Percentiles rank a stretch among this genome's conserved stretches.
These are phyloP conservation scores for Eublepharis macularius DNA, from an alignment of 2,113 vertebrate species.

Conservation along the genomic window DNA sequence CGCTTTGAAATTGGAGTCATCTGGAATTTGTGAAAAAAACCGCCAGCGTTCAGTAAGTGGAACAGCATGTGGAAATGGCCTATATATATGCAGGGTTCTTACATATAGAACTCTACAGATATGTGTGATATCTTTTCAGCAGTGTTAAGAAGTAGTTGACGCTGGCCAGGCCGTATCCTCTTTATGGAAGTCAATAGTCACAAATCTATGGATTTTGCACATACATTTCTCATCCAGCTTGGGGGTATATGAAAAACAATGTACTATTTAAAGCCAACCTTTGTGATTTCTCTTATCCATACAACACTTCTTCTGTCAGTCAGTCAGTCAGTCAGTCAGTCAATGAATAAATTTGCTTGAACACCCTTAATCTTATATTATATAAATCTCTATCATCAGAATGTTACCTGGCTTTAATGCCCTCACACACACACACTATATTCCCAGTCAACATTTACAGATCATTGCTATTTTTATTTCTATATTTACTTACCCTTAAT, in stretches of 20 bases:
- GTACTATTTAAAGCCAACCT: slow-evolving; percentile 1
- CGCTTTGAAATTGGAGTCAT: too few species aligned
- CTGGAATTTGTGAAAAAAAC: too few species aligned
- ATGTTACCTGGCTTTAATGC: neutral
- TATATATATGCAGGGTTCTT: too few species aligned
- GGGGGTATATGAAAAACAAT: neutral
- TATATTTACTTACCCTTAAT: neutral
- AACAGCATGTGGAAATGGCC: too few species aligned
- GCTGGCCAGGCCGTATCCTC: too few species aligned
- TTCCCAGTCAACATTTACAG: neutral
- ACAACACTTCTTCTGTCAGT: slow-evolving; percentile 47
- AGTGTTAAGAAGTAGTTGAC: too few species aligned
- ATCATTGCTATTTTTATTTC: neutral
- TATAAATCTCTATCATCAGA: slow-evolving; percentile 18
- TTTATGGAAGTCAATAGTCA: too few species aligned
- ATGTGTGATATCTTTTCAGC: too few species aligned
- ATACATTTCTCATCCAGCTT: neutral
- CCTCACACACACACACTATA: neutral
- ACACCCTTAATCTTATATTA: slow-evolving; percentile 41
- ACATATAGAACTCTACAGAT: too few species aligned
- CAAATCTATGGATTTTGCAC: neutral
- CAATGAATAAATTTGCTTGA: slow-evolving; percentile 42
- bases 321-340: slow-evolving; percentile 51
- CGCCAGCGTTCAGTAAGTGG: too few species aligned
- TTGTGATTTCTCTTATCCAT: slow-evolving; percentile 44